Evolutionary conservation across 2,888 invertebrate species (phyloP).

Genomic region (Acleris emargana): DNA sequence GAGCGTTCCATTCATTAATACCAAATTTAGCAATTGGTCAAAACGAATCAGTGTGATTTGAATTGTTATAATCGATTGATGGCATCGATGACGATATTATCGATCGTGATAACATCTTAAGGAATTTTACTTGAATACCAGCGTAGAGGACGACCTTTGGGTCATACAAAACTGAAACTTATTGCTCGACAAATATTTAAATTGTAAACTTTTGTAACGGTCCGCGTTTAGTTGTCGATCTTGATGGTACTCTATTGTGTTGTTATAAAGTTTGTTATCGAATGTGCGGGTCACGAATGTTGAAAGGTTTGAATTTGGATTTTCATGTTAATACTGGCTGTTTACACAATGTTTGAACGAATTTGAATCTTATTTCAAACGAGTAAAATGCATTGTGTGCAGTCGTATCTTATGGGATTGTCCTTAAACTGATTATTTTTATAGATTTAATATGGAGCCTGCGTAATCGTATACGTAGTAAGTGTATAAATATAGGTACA

Average conservation of each 20-base stretch:
- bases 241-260: background rate
- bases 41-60: no score
- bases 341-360: slow-evolving; percentile 1
- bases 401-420: slow-evolving; percentile 24
- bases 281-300: background rate
- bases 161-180: no score
- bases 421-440: slow-evolving; percentile 31
- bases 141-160: no score
- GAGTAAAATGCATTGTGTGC: slow-evolving; percentile 13
- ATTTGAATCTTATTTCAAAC: background rate
- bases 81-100: no score
- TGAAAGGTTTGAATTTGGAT: slow-evolving; percentile 21
- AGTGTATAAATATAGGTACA: no score
- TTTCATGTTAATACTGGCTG: slow-evolving; percentile 13
- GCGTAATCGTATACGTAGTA: no score
- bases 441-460: background rate
- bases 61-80: no score
- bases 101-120: no score
- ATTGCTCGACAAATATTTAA: background rate
- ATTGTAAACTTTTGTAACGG: no score
- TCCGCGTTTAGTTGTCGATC: slow-evolving; percentile 3
- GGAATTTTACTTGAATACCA: no score
- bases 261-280: slow-evolving; percentile 10
- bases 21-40: no score
- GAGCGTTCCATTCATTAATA: no score